Evolutionary conservation across 2,888 invertebrate genomes (phyloP).

Genomic region (Criorhina ranunculi): DNA sequence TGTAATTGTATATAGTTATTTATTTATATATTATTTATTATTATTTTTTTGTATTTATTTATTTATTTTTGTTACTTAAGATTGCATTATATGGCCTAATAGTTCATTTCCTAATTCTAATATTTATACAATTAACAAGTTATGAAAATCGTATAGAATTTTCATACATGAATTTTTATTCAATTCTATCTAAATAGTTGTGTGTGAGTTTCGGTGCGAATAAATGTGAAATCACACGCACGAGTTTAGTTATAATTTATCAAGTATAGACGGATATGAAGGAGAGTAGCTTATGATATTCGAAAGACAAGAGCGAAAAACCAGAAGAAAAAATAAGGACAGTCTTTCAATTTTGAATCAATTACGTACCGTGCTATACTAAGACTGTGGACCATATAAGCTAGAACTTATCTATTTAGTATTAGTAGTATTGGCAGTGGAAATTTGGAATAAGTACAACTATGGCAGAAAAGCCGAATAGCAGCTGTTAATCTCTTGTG

Average conservation of each 20-base stretch:
- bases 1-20: conserved; percentile 56
- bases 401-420: too few species aligned
- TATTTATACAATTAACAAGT: conserved; percentile 25
- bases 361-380: too few species aligned
- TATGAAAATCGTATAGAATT: conserved; percentile 47
- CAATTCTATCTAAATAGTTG: conserved; percentile 69
- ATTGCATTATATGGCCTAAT: conserved; percentile 77
- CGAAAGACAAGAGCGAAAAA: too few species aligned
- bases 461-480: too few species aligned
- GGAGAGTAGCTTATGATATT: background rate
- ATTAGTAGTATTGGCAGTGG: too few species aligned
- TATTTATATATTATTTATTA: conserved; percentile 25
- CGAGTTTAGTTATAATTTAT: conserved; percentile 58
- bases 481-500: too few species aligned
- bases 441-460: too few species aligned
- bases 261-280: conserved; percentile 26
- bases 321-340: too few species aligned
- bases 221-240: conserved; percentile 63
- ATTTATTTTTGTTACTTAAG: conserved; percentile 59
- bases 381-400: too few species aligned
- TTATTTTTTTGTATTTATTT: background rate
- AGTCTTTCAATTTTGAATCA: too few species aligned
- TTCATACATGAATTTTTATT: conserved; percentile 30
- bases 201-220: conserved; percentile 57
- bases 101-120: conserved; percentile 54